Percentiles rank a stretch among this genome's conserved stretches.
Conservation (phyloP, 2,888 invertebrate genomes). For the Troides helena region DNA sequence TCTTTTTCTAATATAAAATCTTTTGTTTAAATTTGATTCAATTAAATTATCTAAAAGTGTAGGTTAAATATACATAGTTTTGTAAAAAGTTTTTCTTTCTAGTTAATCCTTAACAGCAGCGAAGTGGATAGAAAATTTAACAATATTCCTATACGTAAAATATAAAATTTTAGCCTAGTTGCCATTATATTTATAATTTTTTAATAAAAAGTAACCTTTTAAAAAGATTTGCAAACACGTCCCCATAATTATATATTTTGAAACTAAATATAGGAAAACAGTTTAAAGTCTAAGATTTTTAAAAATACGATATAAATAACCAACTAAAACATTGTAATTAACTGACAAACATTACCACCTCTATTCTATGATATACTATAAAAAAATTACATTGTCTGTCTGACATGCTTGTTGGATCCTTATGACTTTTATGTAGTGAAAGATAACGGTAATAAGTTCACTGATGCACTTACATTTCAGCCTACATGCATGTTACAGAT, state of each 20-base stretch:
- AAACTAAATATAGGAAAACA: not conserved
- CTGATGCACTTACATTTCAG: constrained; percentile 60
- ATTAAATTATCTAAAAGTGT: too few species aligned
- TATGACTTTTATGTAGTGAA: constrained; percentile 27
- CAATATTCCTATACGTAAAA: not conserved
- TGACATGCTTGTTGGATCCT: constrained; percentile 50
- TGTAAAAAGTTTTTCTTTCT: too few species aligned
- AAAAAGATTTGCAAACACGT: not conserved
- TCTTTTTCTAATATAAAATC: too few species aligned
- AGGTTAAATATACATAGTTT: too few species aligned
- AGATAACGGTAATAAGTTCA: constrained; percentile 36
- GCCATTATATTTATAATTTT: not conserved
- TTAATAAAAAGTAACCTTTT: not conserved
- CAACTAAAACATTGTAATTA: constrained; percentile 34
- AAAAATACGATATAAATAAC: not conserved
- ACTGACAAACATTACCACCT: constrained; percentile 23
- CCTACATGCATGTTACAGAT: constrained; percentile 70
- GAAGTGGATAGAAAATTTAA: too few species aligned
- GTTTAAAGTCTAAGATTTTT: not conserved
- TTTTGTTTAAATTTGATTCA: too few species aligned
- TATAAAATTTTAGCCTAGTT: not conserved
- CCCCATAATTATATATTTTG: not conserved
- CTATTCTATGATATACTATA: constrained; percentile 43
- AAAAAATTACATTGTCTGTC: constrained; percentile 42
- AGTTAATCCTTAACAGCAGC: too few species aligned